Evolutionary conservation across 53 echinoderm and acorn worm genomes (phyloP).

Genomic region (Echinarachnius parma): DNA sequence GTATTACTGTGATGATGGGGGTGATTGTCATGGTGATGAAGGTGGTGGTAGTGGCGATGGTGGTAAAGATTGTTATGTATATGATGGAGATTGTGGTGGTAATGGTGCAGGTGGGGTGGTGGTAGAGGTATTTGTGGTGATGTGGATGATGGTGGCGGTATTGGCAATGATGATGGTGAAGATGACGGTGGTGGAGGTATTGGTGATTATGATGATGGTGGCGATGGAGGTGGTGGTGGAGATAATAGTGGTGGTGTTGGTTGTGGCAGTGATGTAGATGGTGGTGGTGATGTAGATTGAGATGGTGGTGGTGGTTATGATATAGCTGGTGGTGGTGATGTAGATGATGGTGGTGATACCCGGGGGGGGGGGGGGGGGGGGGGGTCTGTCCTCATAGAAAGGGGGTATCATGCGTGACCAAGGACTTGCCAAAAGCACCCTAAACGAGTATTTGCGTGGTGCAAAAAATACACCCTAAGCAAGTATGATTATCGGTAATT

Average conservation of each 20-base stretch:
- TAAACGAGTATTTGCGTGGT: no score
- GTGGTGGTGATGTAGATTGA: neutral
- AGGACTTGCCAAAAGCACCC: no score
- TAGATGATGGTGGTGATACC: neutral
- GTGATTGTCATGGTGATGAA: constrained; percentile 5
- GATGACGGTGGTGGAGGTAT: neutral
- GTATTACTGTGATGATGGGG: neutral
- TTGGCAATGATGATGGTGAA: neutral
- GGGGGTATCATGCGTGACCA: no score
- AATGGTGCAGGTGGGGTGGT: neutral
- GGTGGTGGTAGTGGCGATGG: neutral
- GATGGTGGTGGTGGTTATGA: neutral
- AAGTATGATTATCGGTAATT: no score
- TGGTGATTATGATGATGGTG: neutral
- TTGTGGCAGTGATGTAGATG: neutral
- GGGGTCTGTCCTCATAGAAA: no score
- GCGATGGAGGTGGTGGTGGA: neutral
- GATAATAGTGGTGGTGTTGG: neutral
- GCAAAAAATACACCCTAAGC: no score
- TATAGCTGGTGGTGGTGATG: neutral
- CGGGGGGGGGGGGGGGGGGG: no score
- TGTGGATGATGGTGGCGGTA: neutral
- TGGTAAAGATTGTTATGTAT: neutral
- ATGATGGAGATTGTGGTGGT: neutral
- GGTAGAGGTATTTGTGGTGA: neutral